Conservation (phyloP, 2,797 vertebrate species). For the Pseudotriccus pelzelni region DNA sequence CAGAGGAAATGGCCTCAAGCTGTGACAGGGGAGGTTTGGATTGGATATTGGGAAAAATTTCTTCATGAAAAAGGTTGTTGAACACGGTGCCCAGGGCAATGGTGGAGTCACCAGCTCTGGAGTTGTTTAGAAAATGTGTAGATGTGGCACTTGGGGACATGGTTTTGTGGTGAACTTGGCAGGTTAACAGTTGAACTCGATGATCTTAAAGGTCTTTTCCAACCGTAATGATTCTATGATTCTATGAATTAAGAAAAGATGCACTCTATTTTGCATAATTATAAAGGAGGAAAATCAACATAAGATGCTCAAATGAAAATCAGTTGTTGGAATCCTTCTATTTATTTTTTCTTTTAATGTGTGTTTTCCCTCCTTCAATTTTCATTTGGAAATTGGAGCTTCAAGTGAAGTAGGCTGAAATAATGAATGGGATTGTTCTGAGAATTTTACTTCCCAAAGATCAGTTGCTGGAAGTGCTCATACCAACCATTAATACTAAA, state of each 20-base stretch:
- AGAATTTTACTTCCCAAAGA: slow-evolving; percentile 30
- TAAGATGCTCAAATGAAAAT: slow-evolving; percentile 49
- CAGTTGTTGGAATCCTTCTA: slow-evolving; percentile 28
- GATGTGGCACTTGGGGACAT: background rate
- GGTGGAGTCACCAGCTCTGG: background rate
- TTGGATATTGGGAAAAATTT: background rate
- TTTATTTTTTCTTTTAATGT: slow-evolving; percentile 46
- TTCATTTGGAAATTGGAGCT: slow-evolving; percentile 41
- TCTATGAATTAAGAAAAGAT: slow-evolving; percentile 37
- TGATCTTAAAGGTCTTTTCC: background rate
- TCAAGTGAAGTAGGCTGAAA: slow-evolving; percentile 39
- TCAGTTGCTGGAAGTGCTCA: slow-evolving; percentile 37
- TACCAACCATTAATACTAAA: slow-evolving; percentile 22
- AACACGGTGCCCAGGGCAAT: background rate
- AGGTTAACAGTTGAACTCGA: background rate
- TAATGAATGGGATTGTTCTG: slow-evolving; percentile 51
- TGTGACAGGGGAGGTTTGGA: background rate
- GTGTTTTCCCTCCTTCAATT: slow-evolving; percentile 44
- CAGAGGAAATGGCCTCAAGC: background rate
- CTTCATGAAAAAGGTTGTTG: background rate
- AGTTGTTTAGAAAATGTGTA: background rate
- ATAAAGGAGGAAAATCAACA: slow-evolving; percentile 28
- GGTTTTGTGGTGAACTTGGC: background rate
- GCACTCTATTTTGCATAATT: slow-evolving; percentile 25
- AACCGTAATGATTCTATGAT: background rate